Evolutionary conservation across 2,797 vertebrate genomes (phyloP), one percentile per base, ranked within the genome.

Genomic region (Centropyge bicolor): DNA sequence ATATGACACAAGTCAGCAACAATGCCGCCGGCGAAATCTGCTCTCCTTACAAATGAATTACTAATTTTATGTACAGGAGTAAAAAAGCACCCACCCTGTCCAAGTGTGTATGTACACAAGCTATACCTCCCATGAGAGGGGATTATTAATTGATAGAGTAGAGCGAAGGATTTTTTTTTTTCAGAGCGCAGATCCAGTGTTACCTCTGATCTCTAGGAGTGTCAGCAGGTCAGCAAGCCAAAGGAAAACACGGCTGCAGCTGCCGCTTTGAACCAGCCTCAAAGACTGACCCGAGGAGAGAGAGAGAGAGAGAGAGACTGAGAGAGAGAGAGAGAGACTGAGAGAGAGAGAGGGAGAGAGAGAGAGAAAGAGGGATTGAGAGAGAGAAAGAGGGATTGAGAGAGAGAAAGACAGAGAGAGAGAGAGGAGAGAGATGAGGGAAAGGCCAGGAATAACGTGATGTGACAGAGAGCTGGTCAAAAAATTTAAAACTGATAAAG

Each of bases 1-100:
- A 95, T 95, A 95, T 95, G 93, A 93, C 92, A 93, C 81, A 90
- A 94, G 93, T 94, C 93, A 94, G 93, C 92, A 91, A 89, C 73
- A 81, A 89, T 71, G 60, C 88, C 91, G 93, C 83, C 83, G 3
- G 85, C 93, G 91, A 91, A 93, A 94, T 94, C 90, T 93, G 83
- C 83, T 88, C 88, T 88, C 85, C 86, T 84, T 85, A 93, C 91
- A 91, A 91, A 94, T 93, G 91, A 94, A 94, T 93, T 76, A 92
- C 85, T 92, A 79, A 90, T 94, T 94, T 92, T 90, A 93, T 91
- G 86, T 86, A 86, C 66, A 90, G 80, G 76, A 88, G 79, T 78
- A 35, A 27, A 56, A 49, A 20, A 77, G 62, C 11, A 31, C 16
- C 20, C 38, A 61, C 48, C 22, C 19, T 60, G 65, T 51, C 70